A percentile compares a stretch with the other conserved stretches of the same genome.
These are phyloP conservation scores for Crotophaga sulcirostris DNA, from an alignment of 2,113 vertebrate species.

Conservation along the genomic window DNA sequence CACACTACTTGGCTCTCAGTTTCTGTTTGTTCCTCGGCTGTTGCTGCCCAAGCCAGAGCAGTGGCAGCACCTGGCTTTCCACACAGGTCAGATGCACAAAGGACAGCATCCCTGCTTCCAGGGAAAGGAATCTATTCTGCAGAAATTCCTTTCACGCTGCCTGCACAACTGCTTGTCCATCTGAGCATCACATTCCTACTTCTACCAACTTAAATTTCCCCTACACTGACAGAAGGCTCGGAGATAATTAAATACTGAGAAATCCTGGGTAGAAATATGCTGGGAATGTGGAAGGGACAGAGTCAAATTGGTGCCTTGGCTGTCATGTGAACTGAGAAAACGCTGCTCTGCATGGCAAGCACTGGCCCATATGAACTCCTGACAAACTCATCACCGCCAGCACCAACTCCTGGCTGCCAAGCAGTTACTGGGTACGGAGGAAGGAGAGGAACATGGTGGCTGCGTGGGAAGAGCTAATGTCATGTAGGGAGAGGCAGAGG, in stretches of 20 bases:
- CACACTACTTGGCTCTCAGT: not conserved
- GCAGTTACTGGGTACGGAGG: not conserved
- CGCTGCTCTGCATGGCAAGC: not conserved
- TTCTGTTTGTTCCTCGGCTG: not conserved
- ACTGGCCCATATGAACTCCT: accelerated
- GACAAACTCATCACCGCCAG: not conserved
- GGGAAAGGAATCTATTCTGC: not conserved
- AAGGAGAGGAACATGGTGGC: not conserved
- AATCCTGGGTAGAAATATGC: not conserved
- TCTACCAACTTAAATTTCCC: not conserved
- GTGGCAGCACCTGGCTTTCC: not conserved
- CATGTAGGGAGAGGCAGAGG: not conserved
- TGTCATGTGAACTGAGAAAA: not conserved
- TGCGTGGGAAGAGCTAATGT: not conserved
- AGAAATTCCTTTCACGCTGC: not conserved
- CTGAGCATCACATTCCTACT: conserved; percentile 1
- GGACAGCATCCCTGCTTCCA: not conserved
- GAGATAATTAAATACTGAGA: conserved; percentile 41
- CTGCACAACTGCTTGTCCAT: not conserved
- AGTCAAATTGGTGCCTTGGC: not conserved
- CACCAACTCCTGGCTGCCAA: not conserved
- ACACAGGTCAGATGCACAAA: not conserved
- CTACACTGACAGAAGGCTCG: not conserved
- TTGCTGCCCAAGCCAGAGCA: not conserved
- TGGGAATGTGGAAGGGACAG: not conserved